A percentile compares a stretch with the other conserved stretches of the same genome.
Conservation (phyloP, 2,888 invertebrate species). For the Pammene aurita region DNA sequence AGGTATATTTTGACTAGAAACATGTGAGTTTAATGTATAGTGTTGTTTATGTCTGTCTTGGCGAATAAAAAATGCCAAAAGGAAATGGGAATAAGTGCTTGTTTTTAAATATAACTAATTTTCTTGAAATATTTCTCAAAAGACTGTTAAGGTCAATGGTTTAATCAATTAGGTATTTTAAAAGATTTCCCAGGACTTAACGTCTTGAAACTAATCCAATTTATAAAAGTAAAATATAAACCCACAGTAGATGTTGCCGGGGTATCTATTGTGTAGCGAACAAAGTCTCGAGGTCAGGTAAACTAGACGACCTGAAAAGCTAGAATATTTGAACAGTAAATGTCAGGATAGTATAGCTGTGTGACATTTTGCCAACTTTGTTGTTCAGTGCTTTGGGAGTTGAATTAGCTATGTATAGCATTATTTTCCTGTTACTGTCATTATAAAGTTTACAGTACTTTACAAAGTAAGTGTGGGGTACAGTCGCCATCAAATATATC, state of each 20-base stretch:
- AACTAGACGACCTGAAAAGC: neutral
- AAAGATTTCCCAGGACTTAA: neutral
- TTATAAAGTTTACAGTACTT: no score
- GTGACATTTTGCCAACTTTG: conserved; percentile 3
- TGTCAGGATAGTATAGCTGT: neutral
- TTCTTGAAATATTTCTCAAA: no score
- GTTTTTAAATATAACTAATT: no score
- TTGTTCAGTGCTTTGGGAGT: neutral
- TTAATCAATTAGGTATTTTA: neutral
- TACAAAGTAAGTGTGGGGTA: no score
- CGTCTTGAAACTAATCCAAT: neutral
- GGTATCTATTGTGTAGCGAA: neutral
- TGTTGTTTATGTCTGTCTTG: no score
- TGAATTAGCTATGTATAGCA: no score
- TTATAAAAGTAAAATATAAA: neutral
- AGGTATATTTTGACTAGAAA: no score
- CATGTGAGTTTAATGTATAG: no score
- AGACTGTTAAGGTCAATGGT: neutral
- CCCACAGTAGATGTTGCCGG: neutral
- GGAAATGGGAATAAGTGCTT: no score
- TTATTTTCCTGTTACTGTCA: no score
- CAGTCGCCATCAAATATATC: no score
- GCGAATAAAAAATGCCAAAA: no score
- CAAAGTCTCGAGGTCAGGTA: conserved; percentile 3
- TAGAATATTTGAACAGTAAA: conserved; percentile 1